Evolutionary conservation across 64 coral and sea anemone genomes (phyloP).

Genomic region (Pachyseris speciosa): DNA sequence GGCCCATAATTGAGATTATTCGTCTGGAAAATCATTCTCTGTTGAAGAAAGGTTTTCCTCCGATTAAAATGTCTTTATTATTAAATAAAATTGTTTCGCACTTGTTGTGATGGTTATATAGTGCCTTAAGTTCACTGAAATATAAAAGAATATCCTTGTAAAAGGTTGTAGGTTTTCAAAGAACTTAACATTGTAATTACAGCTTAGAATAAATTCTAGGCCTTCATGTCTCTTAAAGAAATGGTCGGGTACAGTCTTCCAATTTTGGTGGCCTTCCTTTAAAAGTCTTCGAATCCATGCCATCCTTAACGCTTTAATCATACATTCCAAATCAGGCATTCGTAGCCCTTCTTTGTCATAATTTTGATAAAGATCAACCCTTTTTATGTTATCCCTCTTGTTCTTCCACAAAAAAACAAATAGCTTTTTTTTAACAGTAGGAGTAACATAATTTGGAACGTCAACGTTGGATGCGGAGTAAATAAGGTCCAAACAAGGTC

Average conservation of each 20-base stretch:
- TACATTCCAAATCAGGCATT: background rate
- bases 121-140: background rate
- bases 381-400: too few relatives aligned
- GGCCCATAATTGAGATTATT: background rate
- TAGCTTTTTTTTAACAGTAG: too few relatives aligned
- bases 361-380: background rate
- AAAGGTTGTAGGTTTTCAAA: background rate
- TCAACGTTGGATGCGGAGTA: too few relatives aligned
- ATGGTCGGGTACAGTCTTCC: background rate
- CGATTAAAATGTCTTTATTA: background rate
- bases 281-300: slow-evolving; percentile 12
- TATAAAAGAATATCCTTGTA: background rate
- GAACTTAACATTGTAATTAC: background rate
- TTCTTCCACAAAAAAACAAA: too few relatives aligned
- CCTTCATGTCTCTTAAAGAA: background rate
- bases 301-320: background rate
- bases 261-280: background rate
- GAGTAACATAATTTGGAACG: too few relatives aligned
- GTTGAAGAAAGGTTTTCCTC: background rate
- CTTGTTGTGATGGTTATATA: too few relatives aligned
- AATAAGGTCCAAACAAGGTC: too few relatives aligned
- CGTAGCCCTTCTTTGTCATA: background rate
- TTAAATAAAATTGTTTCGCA: background rate
- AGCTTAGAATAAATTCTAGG: background rate
- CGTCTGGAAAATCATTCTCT: background rate